Conservation (phyloP, 2,888 invertebrate species). For the Caenorhabditis doughertyi region DNA sequence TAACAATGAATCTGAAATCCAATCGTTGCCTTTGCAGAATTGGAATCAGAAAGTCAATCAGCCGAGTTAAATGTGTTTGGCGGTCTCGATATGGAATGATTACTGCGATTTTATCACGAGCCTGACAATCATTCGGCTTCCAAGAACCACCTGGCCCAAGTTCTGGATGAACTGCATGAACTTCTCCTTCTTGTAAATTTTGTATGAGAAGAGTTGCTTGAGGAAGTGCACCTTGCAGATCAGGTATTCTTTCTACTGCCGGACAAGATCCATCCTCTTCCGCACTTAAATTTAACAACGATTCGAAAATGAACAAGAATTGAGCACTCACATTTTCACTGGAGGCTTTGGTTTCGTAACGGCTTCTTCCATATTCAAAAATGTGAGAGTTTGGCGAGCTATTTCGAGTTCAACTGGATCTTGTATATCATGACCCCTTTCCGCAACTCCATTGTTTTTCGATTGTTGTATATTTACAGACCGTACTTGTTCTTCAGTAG, state of each 20-base stretch:
- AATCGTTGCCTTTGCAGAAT: slow-evolving; percentile 81
- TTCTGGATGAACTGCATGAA: slow-evolving; percentile 75
- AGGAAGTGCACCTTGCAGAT: slow-evolving; percentile 70
- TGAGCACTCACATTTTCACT: slow-evolving; percentile 42
- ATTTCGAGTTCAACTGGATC: slow-evolving; percentile 62
- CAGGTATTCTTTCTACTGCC: slow-evolving; percentile 66
- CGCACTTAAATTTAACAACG: slow-evolving; percentile 3
- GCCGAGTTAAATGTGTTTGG: slow-evolving; percentile 80
- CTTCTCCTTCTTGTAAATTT: slow-evolving; percentile 75
- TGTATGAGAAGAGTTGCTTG: slow-evolving; percentile 81
- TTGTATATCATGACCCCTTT: slow-evolving; percentile 41
- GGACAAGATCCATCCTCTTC: slow-evolving; percentile 68
- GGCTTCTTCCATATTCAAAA: slow-evolving; percentile 63
- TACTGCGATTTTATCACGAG: slow-evolving; percentile 80
- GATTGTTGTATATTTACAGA: slow-evolving; percentile 34
- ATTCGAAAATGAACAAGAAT: background rate
- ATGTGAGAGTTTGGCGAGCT: slow-evolving; percentile 62
- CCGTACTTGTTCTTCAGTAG: slow-evolving; percentile 51
- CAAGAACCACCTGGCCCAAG: slow-evolving; percentile 80
- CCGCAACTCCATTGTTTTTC: slow-evolving; percentile 32
- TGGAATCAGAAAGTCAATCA: slow-evolving; percentile 82
- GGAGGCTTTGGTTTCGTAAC: slow-evolving; percentile 41
- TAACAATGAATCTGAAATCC: slow-evolving; percentile 83
- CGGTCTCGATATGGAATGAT: slow-evolving; percentile 83
- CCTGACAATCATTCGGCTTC: slow-evolving; percentile 81